Evolutionary conservation across 2,113 vertebrate genomes (phyloP).

Genomic region (Dolichallabes microphthalmus): DNA sequence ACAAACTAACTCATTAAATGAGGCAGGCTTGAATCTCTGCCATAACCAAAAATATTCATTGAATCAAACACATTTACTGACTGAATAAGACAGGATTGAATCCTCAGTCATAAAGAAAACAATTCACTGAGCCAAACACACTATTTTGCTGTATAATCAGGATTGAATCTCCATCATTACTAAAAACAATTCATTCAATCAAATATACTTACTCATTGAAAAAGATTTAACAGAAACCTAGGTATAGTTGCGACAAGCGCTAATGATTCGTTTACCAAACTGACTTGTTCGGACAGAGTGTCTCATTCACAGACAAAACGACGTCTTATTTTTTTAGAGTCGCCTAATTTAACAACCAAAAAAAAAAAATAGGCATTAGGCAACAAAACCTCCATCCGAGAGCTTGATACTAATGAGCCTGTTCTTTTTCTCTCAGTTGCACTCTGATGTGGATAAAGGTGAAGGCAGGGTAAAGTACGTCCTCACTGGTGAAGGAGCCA

Average conservation of each 20-base stretch:
- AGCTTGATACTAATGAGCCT: not conserved
- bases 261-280: not conserved
- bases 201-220: no score
- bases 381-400: not conserved
- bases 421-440: constrained; percentile 72
- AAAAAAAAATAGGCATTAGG: no score
- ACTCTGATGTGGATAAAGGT: constrained; percentile 91
- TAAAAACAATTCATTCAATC: no score
- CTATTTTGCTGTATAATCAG: no score
- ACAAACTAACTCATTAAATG: no score
- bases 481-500: constrained; percentile 87
- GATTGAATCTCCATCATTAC: no score
- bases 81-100: no score
- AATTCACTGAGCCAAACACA: no score
- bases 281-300: not conserved
- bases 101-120: no score
- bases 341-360: not conserved
- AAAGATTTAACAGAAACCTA: not conserved
- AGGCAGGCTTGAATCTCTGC: no score
- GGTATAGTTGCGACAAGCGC: not conserved
- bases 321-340: not conserved
- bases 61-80: no score
- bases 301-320: not conserved
- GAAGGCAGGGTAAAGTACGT: constrained; percentile 88
- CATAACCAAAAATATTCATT: no score